Conservation (phyloP, 2,797 vertebrate species). For the Meda fulgida region DNA sequence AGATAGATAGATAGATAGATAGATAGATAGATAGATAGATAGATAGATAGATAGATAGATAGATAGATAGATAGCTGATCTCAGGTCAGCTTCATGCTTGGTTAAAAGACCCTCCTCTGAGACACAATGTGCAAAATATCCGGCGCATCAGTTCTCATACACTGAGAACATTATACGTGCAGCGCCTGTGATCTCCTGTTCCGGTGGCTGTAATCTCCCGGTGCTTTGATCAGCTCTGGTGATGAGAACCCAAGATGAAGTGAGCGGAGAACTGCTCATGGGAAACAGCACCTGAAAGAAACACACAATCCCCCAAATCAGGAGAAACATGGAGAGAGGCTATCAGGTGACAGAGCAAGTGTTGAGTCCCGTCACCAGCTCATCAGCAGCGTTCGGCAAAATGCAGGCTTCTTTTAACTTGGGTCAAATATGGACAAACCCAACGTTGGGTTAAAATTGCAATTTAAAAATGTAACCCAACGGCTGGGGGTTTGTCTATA, state of each 20-base stretch:
- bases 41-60: no score
- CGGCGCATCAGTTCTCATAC: neutral
- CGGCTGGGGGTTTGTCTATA: no score
- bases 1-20: no score
- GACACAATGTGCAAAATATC: neutral
- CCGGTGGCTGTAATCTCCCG: conserved; percentile 62
- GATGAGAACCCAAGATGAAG: conserved; percentile 69
- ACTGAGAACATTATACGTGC: conserved; percentile 1
- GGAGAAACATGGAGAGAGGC: conserved; percentile 67
- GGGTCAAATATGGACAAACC: no score
- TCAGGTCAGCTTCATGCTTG: neutral
- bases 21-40: no score
- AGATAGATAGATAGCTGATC: no score
- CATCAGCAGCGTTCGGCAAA: conserved; percentile 22
- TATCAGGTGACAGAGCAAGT: conserved; percentile 61
- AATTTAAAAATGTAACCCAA: no score
- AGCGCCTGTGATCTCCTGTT: conserved; percentile 47
- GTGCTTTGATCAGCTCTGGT: conserved; percentile 57
- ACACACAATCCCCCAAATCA: conserved; percentile 70
- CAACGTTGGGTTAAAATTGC: no score
- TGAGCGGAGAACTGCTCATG: conserved; percentile 72
- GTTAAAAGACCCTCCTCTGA: neutral
- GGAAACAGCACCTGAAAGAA: conserved; percentile 47
- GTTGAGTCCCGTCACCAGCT: conserved; percentile 67
- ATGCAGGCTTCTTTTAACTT: no score